Evolutionary conservation across 2,797 vertebrate species (phyloP).

Genomic region (Distichodus sexfasciatus): DNA sequence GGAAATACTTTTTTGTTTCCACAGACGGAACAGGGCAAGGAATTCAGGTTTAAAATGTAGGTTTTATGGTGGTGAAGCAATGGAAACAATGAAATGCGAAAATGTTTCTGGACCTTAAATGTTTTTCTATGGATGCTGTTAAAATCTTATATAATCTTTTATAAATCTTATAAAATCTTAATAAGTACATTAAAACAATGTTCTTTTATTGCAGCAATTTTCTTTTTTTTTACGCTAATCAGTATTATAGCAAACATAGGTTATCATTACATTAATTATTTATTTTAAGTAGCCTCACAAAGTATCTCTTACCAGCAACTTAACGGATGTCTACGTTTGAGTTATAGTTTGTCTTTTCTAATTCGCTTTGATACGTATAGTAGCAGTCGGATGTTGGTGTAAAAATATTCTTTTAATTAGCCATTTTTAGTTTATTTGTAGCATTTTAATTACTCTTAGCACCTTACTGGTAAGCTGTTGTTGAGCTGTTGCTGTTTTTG

Average conservation of each 20-base stretch:
- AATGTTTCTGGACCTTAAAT: too few relatives aligned
- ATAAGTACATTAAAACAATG: too few relatives aligned
- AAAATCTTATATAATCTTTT: too few relatives aligned
- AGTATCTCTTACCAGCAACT: too few relatives aligned
- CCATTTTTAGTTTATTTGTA: constrained; percentile 1
- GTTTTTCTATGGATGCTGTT: too few relatives aligned
- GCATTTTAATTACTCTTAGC: not conserved
- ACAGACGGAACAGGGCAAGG: not conserved
- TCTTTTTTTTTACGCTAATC: too few relatives aligned
- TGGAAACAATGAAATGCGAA: constrained; percentile 1
- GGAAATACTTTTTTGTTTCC: constrained; percentile 5
- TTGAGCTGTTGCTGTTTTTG: constrained; percentile 14
- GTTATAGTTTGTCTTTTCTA: not conserved
- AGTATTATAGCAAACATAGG: too few relatives aligned
- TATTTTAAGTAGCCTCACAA: too few relatives aligned
- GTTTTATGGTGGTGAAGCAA: not conserved
- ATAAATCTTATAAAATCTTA: too few relatives aligned
- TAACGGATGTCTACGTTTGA: too few relatives aligned
- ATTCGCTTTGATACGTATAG: not conserved
- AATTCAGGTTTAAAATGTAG: not conserved
- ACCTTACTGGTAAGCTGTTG: constrained; percentile 12
- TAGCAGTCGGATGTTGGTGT: not conserved
- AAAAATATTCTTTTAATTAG: constrained; percentile 1
- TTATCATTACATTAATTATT: too few relatives aligned
- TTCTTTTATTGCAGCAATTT: too few relatives aligned